Evolutionary conservation across 2,113 vertebrate species (phyloP).

Genomic region (Corythornis cristatus): DNA sequence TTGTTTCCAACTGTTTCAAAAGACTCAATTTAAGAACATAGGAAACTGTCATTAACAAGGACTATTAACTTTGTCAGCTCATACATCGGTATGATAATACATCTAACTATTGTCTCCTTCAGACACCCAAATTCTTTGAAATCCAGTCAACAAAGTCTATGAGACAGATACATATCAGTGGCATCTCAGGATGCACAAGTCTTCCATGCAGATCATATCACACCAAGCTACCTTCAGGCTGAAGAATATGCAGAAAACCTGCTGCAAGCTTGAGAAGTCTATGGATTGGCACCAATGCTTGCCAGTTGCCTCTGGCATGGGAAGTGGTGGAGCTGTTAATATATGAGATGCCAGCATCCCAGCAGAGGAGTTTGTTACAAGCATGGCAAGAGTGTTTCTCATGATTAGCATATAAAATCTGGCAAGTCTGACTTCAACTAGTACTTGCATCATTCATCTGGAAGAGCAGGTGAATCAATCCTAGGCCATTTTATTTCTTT

Average conservation of each 20-base stretch:
- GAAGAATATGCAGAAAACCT: neutral
- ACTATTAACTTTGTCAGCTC: neutral
- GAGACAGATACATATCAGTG: neutral
- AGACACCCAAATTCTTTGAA: neutral
- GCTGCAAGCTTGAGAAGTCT: neutral
- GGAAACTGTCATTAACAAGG: neutral
- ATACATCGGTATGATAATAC: neutral
- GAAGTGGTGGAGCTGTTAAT: neutral
- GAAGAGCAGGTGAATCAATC: neutral
- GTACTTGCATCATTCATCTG: neutral
- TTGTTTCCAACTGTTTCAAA: neutral
- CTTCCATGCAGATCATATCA: neutral
- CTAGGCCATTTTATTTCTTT: neutral
- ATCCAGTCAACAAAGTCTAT: neutral
- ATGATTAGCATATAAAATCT: neutral
- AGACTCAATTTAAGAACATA: neutral
- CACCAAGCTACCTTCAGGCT: neutral
- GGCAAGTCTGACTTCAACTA: neutral
- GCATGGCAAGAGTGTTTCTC: neutral
- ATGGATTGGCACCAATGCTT: neutral
- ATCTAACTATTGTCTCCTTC: neutral
- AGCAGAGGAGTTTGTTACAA: neutral
- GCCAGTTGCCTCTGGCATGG: neutral
- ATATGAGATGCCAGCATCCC: neutral
- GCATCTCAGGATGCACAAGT: neutral